A percentile compares a stretch with the other conserved stretches of the same genome.
phyloP scores from a whole-genome alignment of 2,113 vertebrate genomes.

The Rhombomys opimus region DNA sequence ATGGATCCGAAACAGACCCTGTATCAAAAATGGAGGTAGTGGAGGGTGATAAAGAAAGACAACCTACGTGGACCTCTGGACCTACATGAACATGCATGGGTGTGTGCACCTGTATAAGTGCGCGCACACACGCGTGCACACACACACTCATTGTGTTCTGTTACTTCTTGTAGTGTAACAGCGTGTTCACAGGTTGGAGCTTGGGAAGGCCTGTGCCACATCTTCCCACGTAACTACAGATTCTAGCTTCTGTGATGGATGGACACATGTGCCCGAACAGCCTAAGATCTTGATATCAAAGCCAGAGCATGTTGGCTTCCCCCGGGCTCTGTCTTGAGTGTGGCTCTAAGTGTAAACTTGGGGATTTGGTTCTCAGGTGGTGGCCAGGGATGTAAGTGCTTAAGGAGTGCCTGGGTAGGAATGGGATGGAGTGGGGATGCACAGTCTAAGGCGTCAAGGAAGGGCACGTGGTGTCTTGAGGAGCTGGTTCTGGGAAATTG shows the following conservation, averaged over 20 bases:
- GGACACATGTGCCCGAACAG: not conserved
- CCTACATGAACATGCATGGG: not conserved
- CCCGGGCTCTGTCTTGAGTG: not conserved
- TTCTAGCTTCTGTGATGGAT: not conserved
- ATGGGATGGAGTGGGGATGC: not conserved
- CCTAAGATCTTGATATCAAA: not conserved
- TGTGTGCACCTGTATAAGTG: too few species aligned
- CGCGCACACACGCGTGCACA: not conserved
- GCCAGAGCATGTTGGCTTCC: not conserved
- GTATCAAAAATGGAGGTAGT: not conserved
- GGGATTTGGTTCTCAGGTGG: not conserved
- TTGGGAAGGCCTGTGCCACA: not conserved
- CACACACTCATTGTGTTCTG: not conserved
- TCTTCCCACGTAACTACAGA: not conserved
- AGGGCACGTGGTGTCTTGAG: not conserved
- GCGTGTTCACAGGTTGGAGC: not conserved
- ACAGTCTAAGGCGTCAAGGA: not conserved
- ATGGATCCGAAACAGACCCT: not conserved
- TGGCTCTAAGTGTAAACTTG: not conserved
- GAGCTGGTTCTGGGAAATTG: constrained; percentile 4
- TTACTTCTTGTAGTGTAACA: not conserved
- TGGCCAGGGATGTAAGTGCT: not conserved
- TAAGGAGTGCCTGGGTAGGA: too few species aligned
- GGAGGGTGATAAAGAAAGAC: not conserved
- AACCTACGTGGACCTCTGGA: not conserved